Evolutionary conservation across 1,140 invertebrate species (phyloP), one percentile per base, ranked within the genome.

Genomic region (Battus philenor): DNA sequence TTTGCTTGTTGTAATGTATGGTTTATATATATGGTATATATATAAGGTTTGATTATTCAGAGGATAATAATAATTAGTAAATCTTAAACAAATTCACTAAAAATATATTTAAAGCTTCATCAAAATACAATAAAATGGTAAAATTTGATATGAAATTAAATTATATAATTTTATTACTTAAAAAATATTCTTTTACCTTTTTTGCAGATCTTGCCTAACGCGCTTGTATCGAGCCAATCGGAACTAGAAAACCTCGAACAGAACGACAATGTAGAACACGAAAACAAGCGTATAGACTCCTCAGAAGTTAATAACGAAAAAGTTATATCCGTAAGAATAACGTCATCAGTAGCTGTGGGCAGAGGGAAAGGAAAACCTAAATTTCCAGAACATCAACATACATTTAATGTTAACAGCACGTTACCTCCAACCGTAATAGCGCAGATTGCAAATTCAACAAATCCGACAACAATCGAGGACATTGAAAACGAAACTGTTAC

Each of bases 301-400:
- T 16, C 47, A 32, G 47, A 55, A 13, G 31, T 45, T 33, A 48
- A 56, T 31, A 58, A 73, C 31, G 78, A 80, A 34, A 65, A 85
- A 69, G 78, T 87, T 15, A 86, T 87, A 59, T 86, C 82, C 22
- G 84, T 87, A 22, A 73, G 86, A 65, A 85, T 87, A 26, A 87
- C 86, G 12, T 87, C 86, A 12, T 87, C 86, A 16, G 77, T 87
- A 7, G 86, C 84, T 9, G 68, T 86, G 5, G 83, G 70, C 9
- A 62, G 86, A 45, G 61, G 74, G 6, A 68, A 65, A 46, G 36
- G 36, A 8, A 70, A 69, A 59, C 36, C 62, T 15, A 61, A 22
- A 50, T 47, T 50, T 39, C 34, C 30, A 31, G 44, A 44, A 10
- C 49, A 56, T 39, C 44, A 49, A 1, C 20, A 56, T 24, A n/a